A percentile compares a stretch with the other conserved stretches of the same genome.
These are phyloP conservation scores for Parasteatoda tepidariorum DNA, from an alignment of 1,140 invertebrate genomes.

Conservation along the genomic window DNA sequence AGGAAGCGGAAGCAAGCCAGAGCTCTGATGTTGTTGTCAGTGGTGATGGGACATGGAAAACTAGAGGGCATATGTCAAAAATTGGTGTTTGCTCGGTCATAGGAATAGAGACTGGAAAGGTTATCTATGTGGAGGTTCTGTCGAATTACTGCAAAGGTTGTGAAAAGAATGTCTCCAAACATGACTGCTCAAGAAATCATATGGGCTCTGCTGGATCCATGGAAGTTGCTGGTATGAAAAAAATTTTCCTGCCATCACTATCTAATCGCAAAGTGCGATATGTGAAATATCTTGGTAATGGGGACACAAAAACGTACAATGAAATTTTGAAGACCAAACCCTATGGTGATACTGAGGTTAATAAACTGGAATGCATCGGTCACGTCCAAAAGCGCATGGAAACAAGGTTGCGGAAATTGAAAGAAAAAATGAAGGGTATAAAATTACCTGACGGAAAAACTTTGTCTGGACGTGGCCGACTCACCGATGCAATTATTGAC, in stretches of 20 bases:
- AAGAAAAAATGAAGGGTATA: no score
- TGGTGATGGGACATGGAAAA: constrained; percentile 1
- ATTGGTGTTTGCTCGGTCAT: constrained; percentile 1
- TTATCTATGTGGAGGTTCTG: neutral
- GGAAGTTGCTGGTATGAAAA: neutral
- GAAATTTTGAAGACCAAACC: neutral
- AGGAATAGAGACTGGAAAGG: neutral
- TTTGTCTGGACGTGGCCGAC: no score
- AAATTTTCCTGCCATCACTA: neutral
- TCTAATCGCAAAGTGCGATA: neutral
- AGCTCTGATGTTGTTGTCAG: neutral
- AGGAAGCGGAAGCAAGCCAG: neutral
- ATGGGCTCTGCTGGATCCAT: neutral
- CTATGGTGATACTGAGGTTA: neutral
- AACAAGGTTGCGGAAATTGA: no score
- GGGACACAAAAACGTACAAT: neutral
- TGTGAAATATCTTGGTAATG: neutral
- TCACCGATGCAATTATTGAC: no score
- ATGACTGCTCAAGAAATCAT: neutral
- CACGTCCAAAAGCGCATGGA: no score
- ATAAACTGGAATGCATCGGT: neutral
- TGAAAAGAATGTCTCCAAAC: neutral
- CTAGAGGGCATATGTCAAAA: neutral
- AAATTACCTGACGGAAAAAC: no score
- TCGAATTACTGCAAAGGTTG: neutral